These are phyloP conservation scores for Turdus rufiventris DNA, from an alignment of 2,113 vertebrate genomes.

Conservation along the genomic window DNA sequence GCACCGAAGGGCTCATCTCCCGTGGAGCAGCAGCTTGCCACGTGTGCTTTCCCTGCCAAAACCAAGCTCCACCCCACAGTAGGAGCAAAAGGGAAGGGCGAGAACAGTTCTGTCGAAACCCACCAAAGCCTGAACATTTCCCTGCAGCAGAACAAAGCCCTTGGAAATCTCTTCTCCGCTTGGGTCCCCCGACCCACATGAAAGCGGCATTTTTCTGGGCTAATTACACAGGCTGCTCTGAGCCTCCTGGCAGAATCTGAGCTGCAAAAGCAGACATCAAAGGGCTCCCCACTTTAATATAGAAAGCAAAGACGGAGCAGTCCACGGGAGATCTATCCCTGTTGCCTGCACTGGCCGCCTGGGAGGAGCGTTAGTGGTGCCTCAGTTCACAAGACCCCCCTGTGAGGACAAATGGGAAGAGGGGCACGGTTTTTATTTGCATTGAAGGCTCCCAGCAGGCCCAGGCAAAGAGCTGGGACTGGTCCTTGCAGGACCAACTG, in stretches of 20 bases:
- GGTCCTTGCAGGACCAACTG: neutral
- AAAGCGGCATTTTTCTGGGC: neutral
- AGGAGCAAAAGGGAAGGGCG: neutral
- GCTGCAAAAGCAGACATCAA: constrained; percentile 34
- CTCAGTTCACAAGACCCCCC: neutral
- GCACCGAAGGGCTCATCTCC: rapidly evolving
- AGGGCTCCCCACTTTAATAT: neutral
- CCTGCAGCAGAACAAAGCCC: neutral
- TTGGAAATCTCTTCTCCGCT: neutral
- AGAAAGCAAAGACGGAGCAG: rapidly evolving
- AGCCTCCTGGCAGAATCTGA: neutral
- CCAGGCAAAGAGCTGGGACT: neutral
- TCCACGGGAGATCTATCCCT: neutral
- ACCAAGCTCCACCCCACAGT: neutral
- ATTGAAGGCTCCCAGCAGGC: neutral
- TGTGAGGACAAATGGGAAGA: neutral
- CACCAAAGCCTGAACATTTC: neutral
- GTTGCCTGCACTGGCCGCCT: rapidly evolving
- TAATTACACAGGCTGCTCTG: neutral
- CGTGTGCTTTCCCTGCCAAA: neutral
- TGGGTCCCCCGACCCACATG: constrained; percentile 25
- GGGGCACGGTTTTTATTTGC: neutral
- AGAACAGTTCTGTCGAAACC: neutral
- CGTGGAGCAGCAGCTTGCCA: neutral
- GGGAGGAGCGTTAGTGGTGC: neutral